A percentile compares a stretch with the other conserved stretches of the same genome.
phyloP scores from a whole-genome alignment of 2,888 invertebrate genomes.

The Drosophila fulvimacula region DNA sequence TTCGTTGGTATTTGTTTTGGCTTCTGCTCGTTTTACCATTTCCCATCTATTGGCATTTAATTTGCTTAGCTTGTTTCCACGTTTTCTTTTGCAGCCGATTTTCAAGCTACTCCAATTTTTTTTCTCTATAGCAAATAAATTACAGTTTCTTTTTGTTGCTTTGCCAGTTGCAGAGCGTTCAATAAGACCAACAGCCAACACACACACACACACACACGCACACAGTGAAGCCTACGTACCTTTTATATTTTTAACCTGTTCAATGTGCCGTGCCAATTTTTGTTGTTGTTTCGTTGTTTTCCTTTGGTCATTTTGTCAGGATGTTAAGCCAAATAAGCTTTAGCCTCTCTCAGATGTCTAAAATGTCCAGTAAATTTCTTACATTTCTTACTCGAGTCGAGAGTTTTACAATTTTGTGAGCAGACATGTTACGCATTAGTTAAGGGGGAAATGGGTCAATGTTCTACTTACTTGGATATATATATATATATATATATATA shows the following conservation, averaged over 20 bases:
- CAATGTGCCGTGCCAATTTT: conserved; percentile 63
- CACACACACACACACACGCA: conserved; percentile 5
- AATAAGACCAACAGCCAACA: conserved; percentile 15
- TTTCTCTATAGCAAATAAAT: conserved; percentile 42
- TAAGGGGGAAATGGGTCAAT: neutral
- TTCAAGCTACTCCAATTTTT: too few relatives aligned
- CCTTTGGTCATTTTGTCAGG: conserved; percentile 37
- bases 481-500: too few relatives aligned
- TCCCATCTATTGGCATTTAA: conserved; percentile 34
- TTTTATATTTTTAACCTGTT: conserved; percentile 75
- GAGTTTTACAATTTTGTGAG: neutral
- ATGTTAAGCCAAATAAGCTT: conserved; percentile 25
- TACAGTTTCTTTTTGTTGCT: conserved; percentile 21
- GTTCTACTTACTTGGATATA: too few relatives aligned
- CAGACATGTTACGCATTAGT: neutral
- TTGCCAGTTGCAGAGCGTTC: conserved; percentile 29
- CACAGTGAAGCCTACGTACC: conserved; percentile 36
- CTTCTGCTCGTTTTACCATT: conserved; percentile 1
- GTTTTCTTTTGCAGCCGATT: conserved; percentile 9
- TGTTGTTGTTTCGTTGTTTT: conserved; percentile 22
- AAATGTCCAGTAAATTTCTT: conserved; percentile 7
- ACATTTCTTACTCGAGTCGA: neutral
- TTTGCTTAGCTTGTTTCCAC: conserved; percentile 39
- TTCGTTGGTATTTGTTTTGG: conserved; percentile 10
- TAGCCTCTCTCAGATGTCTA: neutral